Evolutionary conservation across 2,888 invertebrate genomes (phyloP).

Genomic region (Limenitis camilla): DNA sequence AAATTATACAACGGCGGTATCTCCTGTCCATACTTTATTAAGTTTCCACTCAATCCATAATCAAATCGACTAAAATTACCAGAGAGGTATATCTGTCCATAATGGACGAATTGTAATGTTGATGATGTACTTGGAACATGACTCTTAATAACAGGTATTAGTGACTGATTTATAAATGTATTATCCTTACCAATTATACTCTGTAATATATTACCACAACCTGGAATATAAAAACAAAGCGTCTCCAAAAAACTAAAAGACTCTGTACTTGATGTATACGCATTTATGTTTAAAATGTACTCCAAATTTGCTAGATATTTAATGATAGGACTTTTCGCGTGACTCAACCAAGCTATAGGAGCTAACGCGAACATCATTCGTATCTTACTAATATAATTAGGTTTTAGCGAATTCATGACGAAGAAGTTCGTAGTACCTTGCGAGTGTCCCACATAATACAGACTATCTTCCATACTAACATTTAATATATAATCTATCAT

Average conservation of each 20-base stretch:
- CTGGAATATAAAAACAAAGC: constrained; percentile 35
- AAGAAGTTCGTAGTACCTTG: constrained; percentile 77
- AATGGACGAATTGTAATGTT: constrained; percentile 63
- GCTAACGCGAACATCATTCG: constrained; percentile 72
- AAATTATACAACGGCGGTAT: constrained; percentile 51
- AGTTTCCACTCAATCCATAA: constrained; percentile 37
- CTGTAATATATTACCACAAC: constrained; percentile 41
- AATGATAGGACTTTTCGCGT: constrained; percentile 53
- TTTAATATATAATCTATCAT: constrained; percentile 77
- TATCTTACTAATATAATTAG: constrained; percentile 74
- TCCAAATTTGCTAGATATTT: constrained; percentile 19
- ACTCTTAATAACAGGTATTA: constrained; percentile 74
- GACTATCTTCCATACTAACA: constrained; percentile 57
- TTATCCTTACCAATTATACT: constrained; percentile 39
- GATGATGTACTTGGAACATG: constrained; percentile 77
- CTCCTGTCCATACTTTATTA: constrained; percentile 54
- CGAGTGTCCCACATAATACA: constrained; percentile 83
- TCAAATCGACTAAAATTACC: constrained; percentile 51
- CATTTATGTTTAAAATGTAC: constrained; percentile 33
- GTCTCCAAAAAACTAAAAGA: constrained; percentile 38
- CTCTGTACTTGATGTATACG: constrained; percentile 36
- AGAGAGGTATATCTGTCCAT: constrained; percentile 49
- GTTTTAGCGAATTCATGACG: constrained; percentile 68
- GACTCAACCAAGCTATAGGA: constrained; percentile 71
- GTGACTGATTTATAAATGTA: constrained; percentile 48